A percentile compares a stretch with the other conserved stretches of the same genome.
Conservation (phyloP, 2,113 vertebrate species). For the Marmota flaviventris region DNA sequence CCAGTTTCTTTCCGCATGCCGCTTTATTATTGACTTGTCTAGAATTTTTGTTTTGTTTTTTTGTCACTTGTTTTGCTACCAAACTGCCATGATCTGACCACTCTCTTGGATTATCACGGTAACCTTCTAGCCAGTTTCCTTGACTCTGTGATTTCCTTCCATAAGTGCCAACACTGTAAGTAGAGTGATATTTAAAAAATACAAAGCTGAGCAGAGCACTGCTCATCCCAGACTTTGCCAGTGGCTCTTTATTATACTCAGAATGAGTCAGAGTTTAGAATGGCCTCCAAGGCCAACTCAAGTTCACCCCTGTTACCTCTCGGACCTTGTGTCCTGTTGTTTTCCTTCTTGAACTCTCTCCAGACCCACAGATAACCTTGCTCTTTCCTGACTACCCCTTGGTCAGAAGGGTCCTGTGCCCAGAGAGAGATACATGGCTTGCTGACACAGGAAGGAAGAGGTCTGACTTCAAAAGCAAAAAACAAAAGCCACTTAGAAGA, state of each 20-base stretch:
- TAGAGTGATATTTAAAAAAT: not conserved
- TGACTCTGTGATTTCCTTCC: not conserved
- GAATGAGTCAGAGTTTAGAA: not conserved
- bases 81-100: not conserved
- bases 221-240: not conserved
- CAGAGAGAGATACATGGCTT: not conserved
- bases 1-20: not conserved
- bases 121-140: too few relatives aligned
- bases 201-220: not conserved
- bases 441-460: not conserved
- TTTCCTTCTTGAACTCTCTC: not conserved
- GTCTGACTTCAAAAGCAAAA: not conserved
- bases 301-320: not conserved
- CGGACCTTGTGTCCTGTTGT: not conserved
- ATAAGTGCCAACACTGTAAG: not conserved
- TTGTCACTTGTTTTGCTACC: not conserved
- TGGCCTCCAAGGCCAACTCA: not conserved
- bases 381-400: not conserved
- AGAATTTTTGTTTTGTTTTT: not conserved
- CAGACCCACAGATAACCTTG: not conserved
- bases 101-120: not conserved
- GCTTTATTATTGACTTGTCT: not conserved
- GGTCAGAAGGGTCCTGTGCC: not conserved
- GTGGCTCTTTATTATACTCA: not conserved
- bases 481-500: conserved; percentile 1